phyloP scores from a whole-genome alignment of 2,113 vertebrate species.

The Melanerpes aurifrons region DNA sequence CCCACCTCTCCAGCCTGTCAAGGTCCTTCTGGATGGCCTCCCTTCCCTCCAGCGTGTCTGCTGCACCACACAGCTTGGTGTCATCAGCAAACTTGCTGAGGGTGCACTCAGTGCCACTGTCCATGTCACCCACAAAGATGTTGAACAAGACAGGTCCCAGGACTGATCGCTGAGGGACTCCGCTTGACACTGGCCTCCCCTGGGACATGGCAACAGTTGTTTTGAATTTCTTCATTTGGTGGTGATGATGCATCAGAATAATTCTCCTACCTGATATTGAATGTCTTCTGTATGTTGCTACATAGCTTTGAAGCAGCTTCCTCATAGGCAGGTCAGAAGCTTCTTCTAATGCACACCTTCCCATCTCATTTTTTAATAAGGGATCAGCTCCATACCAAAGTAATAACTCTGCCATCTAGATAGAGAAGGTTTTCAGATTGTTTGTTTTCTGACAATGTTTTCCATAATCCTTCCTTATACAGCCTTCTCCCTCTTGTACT shows the following conservation, averaged over 20 bases:
- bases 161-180: too few relatives aligned
- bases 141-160: too few relatives aligned
- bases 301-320: conserved; percentile 57
- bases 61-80: too few relatives aligned
- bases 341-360: conserved; percentile 73
- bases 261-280: conserved; percentile 63
- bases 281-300: neutral
- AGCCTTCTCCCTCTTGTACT: neutral
- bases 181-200: too few relatives aligned
- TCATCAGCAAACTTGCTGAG: too few relatives aligned
- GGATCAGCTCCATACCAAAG: conserved; percentile 77
- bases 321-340: conserved; percentile 45
- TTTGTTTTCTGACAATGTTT: neutral
- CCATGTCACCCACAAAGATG: too few relatives aligned
- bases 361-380: conserved; percentile 61
- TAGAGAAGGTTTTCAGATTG: conserved; percentile 4
- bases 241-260: neutral
- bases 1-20: too few relatives aligned
- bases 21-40: too few relatives aligned
- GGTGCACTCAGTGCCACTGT: too few relatives aligned
- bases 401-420: conserved; percentile 72
- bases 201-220: neutral
- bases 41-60: too few relatives aligned
- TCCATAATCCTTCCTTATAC: neutral
- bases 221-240: neutral